A percentile compares a stretch with the other conserved stretches of the same genome.
Conservation (phyloP, 1,140 invertebrate genomes). For the Drosophila serrata region DNA sequence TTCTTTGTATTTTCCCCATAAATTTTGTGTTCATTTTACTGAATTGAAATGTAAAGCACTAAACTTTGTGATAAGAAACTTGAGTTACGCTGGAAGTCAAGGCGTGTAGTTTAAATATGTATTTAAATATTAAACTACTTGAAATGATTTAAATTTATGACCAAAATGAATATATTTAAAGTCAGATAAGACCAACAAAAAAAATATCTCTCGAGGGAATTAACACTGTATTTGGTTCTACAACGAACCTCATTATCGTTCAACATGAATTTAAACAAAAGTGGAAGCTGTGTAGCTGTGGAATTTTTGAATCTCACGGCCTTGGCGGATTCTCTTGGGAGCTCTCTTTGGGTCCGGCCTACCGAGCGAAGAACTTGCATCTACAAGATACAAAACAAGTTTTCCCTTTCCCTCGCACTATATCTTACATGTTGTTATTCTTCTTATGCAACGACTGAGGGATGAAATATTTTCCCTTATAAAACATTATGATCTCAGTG, state of each 20-base stretch:
- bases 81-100: neutral
- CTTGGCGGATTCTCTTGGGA: conserved; percentile 39
- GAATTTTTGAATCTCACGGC: conserved; percentile 62
- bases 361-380: neutral
- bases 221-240: conserved; percentile 25
- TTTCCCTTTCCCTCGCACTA: conserved; percentile 19
- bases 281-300: conserved; percentile 57
- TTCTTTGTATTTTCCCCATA: neutral
- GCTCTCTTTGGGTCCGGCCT: conserved; percentile 4
- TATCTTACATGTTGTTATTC: neutral
- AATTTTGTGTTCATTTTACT: neutral
- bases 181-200: neutral
- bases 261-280: conserved; percentile 64
- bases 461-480: conserved; percentile 34
- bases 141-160: neutral
- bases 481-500: conserved; percentile 44
- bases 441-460: conserved; percentile 33
- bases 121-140: neutral
- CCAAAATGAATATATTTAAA: neutral
- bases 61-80: neutral
- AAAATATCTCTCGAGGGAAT: conserved; percentile 1
- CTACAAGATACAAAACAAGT: conserved; percentile 25
- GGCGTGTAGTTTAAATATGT: neutral
- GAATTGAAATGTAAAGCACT: neutral
- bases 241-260: conserved; percentile 56